These are phyloP conservation scores for Nomada ruficornis DNA, from an alignment of 2,888 invertebrate species.

Conservation along the genomic window DNA sequence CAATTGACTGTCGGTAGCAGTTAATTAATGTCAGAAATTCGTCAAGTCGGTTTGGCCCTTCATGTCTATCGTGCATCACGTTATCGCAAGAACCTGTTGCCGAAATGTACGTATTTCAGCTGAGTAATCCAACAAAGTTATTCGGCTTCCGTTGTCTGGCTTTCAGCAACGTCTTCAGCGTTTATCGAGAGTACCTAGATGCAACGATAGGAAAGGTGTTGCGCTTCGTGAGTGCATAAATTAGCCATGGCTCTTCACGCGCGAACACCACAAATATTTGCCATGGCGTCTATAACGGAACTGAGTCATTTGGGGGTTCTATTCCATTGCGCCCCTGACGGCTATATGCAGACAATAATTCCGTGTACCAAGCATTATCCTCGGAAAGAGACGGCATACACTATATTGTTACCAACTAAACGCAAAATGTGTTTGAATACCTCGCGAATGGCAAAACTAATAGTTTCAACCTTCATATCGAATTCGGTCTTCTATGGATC, in stretches of 20 bases:
- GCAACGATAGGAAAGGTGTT: constrained; percentile 57
- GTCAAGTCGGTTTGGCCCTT: neutral
- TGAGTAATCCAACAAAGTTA: neutral
- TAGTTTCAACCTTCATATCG: too few relatives aligned
- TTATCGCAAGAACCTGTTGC: constrained; percentile 16
- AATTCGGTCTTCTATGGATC: too few relatives aligned
- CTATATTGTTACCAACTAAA: too few relatives aligned
- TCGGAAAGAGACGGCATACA: too few relatives aligned
- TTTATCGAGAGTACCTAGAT: constrained; percentile 26
- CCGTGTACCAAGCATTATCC: neutral
- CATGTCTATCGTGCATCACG: neutral
- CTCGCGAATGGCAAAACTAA: too few relatives aligned
- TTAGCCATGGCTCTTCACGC: constrained; percentile 59
- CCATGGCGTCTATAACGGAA: constrained; percentile 48
- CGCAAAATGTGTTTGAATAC: too few relatives aligned
- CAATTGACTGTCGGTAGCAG: neutral
- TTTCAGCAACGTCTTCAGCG: neutral
- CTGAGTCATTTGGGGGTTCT: constrained; percentile 11
- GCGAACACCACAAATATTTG: constrained; percentile 65
- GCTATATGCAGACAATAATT: neutral
- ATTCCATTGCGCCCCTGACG: neutral
- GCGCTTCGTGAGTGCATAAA: constrained; percentile 60
- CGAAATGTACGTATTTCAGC: neutral
- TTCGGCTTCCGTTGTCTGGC: neutral
- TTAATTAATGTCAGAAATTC: constrained; percentile 1